A percentile compares a stretch with the other conserved stretches of the same genome.
These are phyloP conservation scores for Saccostrea echinata DNA, from an alignment of 1,140 invertebrate genomes.

Conservation along the genomic window DNA sequence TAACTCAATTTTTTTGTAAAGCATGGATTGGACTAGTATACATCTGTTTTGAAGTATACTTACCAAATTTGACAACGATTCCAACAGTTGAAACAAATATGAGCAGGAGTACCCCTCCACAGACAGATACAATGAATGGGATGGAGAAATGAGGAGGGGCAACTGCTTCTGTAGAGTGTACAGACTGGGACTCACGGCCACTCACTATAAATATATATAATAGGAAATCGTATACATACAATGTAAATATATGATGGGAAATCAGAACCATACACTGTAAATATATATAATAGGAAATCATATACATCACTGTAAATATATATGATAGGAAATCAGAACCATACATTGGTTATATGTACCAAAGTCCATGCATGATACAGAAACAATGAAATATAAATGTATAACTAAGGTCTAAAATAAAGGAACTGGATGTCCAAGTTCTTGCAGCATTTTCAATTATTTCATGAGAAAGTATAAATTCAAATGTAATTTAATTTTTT, in stretches of 20 bases:
- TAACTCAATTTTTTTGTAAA: too few species aligned
- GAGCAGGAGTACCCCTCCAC: slow-evolving; percentile 66
- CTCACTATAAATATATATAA: not conserved
- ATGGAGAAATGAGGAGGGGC: slow-evolving; percentile 61
- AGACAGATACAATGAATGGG: slow-evolving; percentile 65
- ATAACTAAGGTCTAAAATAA: too few species aligned
- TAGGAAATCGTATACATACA: too few species aligned
- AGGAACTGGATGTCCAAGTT: too few species aligned
- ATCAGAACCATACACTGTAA: not conserved
- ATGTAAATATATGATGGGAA: too few species aligned
- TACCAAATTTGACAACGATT: slow-evolving; percentile 66
- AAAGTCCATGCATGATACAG: too few species aligned
- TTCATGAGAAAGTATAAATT: too few species aligned
- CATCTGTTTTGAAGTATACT: not conserved
- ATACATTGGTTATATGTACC: too few species aligned
- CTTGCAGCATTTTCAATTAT: too few species aligned
- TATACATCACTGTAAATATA: not conserved
- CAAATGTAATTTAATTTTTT: too few species aligned
- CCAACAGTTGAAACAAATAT: slow-evolving; percentile 69
- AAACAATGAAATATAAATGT: too few species aligned
- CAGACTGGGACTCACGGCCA: not conserved
- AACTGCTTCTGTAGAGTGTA: slow-evolving; percentile 41
- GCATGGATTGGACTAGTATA: not conserved
- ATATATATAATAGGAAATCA: not conserved
- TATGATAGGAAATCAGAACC: not conserved